These are phyloP conservation scores for Halcyon leucocephala DNA, from an alignment of 2,797 vertebrate genomes.

Conservation along the genomic window DNA sequence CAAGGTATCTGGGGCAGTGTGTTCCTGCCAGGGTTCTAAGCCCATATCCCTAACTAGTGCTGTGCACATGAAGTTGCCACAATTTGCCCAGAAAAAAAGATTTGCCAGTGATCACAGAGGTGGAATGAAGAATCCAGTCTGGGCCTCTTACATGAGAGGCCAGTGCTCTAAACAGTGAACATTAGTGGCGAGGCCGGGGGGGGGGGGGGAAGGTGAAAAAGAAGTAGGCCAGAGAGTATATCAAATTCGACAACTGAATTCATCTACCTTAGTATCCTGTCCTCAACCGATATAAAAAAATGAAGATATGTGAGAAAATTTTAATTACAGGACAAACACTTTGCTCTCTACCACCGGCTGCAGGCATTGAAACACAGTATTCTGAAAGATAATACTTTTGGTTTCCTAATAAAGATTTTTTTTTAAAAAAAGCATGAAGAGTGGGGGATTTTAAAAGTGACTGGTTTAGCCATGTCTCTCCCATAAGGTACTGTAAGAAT, in stretches of 20 bases:
- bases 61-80: neutral
- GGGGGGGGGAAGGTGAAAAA: neutral
- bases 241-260: neutral
- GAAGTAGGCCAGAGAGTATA: neutral
- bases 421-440: neutral
- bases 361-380: neutral
- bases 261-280: neutral
- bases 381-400: neutral
- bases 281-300: neutral
- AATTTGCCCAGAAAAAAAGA: neutral
- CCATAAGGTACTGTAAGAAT: neutral
- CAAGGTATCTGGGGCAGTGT: fast-evolving
- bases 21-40: neutral
- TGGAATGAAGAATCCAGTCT: neutral
- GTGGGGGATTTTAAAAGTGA: neutral
- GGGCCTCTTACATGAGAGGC: neutral
- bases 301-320: neutral
- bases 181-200: too few relatives aligned
- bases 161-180: neutral
- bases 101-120: neutral
- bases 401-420: too few relatives aligned
- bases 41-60: too few relatives aligned
- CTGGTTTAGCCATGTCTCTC: neutral
- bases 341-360: neutral
- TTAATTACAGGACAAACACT: neutral